Percentiles rank a stretch among this genome's conserved stretches.
These are phyloP conservation scores for Nycteola revayana DNA, from an alignment of 2,888 invertebrate genomes.

Conservation along the genomic window DNA sequence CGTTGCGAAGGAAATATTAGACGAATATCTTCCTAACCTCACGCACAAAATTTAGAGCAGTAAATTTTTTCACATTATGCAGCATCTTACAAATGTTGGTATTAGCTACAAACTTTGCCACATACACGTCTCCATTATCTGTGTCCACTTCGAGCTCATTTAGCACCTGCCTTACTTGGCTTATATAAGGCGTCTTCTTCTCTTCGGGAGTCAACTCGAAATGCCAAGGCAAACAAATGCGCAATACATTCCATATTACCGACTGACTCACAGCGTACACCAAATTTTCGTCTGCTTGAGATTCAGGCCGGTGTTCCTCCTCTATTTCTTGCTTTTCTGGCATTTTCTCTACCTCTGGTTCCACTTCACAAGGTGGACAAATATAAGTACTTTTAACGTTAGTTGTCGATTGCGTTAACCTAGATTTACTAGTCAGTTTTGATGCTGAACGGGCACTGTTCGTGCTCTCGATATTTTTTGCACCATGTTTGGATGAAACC, in stretches of 20 bases:
- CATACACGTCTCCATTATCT: conserved; percentile 62
- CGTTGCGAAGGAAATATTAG: background rate
- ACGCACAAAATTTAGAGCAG: conserved; percentile 50
- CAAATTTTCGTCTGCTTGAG: conserved; percentile 47
- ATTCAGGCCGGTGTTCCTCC: conserved; percentile 49
- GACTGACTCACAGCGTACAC: conserved; percentile 59
- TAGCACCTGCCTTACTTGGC: conserved; percentile 47
- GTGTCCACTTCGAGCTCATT: conserved; percentile 56
- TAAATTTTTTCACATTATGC: conserved; percentile 65
- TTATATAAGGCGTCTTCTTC: conserved; percentile 48
- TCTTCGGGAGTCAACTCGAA: conserved; percentile 56
- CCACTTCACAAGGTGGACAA: conserved; percentile 61
- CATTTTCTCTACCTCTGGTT: conserved; percentile 39
- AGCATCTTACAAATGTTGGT: conserved; percentile 56
- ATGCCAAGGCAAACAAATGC: conserved; percentile 68
- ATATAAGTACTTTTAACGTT: conserved; percentile 57
- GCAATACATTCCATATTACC: conserved; percentile 65
- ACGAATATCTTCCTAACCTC: conserved; percentile 30
- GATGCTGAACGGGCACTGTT: conserved; percentile 55
- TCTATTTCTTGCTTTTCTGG: conserved; percentile 44
- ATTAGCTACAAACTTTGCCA: conserved; percentile 59
- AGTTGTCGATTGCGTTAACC: conserved; percentile 45
- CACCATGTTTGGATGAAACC: conserved; percentile 15
- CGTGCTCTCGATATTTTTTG: conserved; percentile 44
- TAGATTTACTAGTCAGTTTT: conserved; percentile 34